Evolutionary conservation across 2,888 invertebrate genomes (phyloP).

Genomic region (Octonoba sinensis): DNA sequence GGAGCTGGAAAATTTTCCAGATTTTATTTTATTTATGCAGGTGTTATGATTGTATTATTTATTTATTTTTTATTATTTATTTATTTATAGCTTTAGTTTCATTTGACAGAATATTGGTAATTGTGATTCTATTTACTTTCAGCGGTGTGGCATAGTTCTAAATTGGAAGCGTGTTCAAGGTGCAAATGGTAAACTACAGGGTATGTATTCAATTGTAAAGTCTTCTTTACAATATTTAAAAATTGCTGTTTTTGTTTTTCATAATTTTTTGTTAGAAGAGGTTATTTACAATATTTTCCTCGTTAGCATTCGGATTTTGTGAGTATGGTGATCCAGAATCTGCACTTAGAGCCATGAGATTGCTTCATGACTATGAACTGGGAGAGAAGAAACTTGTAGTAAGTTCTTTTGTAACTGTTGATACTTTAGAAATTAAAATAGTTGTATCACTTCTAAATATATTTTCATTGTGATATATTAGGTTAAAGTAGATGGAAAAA

Average conservation of each 20-base stretch:
- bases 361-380: constrained; percentile 92
- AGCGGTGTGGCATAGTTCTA: constrained; percentile 92
- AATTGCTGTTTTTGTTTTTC: not conserved
- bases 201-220: constrained; percentile 66
- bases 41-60: too few relatives aligned
- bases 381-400: constrained; percentile 95
- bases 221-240: not conserved
- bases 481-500: constrained; percentile 94
- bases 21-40: too few relatives aligned
- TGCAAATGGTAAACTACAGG: constrained; percentile 76
- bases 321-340: constrained; percentile 97
- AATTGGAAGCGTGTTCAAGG: constrained; percentile 97
- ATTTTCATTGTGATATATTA: constrained; percentile 61
- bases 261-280: not conserved
- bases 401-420: constrained; percentile 66
- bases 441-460: not conserved
- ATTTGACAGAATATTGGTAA: too few relatives aligned
- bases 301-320: constrained; percentile 92
- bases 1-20: too few relatives aligned
- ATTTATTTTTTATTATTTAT: too few relatives aligned
- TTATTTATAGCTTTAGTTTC: too few relatives aligned
- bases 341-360: constrained; percentile 90
- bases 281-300: constrained; percentile 3
- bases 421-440: not conserved
- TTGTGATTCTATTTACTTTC: constrained; percentile 35